A percentile compares a stretch with the other conserved stretches of the same genome.
Evolutionary conservation across 2,888 invertebrate genomes (phyloP).

Genomic region (Aricia artaxerxes): DNA sequence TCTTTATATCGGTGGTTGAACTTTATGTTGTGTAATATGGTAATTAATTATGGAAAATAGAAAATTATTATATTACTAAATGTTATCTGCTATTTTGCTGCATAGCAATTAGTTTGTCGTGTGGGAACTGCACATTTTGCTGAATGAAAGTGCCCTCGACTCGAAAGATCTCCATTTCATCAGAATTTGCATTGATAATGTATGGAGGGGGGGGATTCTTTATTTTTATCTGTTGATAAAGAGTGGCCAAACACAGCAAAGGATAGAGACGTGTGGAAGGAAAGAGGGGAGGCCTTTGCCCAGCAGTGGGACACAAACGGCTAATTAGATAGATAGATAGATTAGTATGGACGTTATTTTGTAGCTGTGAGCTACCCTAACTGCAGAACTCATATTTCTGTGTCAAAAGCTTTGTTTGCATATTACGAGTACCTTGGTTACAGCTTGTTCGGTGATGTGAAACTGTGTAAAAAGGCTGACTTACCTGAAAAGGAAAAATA

Average conservation of each 20-base stretch:
- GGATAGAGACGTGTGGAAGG: no score
- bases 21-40: neutral
- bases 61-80: neutral
- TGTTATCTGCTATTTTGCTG: neutral
- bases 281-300: no score
- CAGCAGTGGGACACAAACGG: no score
- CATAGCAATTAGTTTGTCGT: neutral
- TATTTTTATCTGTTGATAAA: no score
- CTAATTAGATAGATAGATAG: no score
- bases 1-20: neutral
- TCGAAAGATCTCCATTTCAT: no score
- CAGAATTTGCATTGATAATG: no score
- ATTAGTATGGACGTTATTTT: neutral
- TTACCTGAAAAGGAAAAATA: neutral
- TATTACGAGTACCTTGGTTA: neutral
- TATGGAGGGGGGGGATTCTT: no score
- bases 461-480: neutral
- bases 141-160: no score
- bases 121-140: neutral
- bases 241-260: no score
- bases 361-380: neutral
- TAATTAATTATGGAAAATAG: neutral
- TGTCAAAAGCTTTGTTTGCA: neutral
- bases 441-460: neutral
- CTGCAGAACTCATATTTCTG: neutral